Base-by-base conservation (phyloP, 2,888 invertebrate genomes). In the Ischnus inquisitorius region DNA sequence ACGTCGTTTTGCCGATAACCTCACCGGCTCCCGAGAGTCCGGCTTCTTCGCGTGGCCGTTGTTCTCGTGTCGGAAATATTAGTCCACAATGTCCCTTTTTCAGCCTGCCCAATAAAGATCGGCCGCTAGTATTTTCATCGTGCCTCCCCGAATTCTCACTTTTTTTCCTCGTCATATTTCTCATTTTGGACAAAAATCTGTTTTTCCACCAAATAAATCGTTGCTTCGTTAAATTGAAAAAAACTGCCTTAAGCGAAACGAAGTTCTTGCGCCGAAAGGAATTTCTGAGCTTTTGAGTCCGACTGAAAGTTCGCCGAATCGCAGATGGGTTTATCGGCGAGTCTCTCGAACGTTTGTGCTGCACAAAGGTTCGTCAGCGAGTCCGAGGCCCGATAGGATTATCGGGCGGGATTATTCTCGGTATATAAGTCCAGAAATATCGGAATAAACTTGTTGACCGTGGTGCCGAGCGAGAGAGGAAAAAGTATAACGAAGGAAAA, bases 371-470 rank as follows among this genome's bases (percentile, higher is more conserved):
- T 89, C 90, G 90, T 90, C 89, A 88, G 89, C 85, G 74, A 88
- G 88, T 88, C 89, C 89, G 89, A 76, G 65, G 74, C 51, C 46
- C 64, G 89, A 85, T 86, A 85, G 92, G 93, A 93, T 93, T 92
- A 92, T 62, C 80, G 65, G 48, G 46, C 34, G 34, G 86, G 87
- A 88, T 88, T 87, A 87, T 86, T 84, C 68, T 64, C 72, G 60
- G 84, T 80, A 82, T 85, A 83, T 84, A 83, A 65, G 77, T n/a
- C 85, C 85, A 87, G 87, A 88, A 90, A 91, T 91, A 90, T 89
- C 88, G 71, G 89, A 89, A 91, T 90, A 90, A 89, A 90, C 88
- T 90, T 90, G 90, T 91, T 90, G 91, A 89, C 90, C 88, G 87
- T 88, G 88, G 86, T 85, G n/a, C n/a, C 57, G 71, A 51, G 57